Conservation (phyloP, 2,888 invertebrate genomes). For the Amiota minor region DNA sequence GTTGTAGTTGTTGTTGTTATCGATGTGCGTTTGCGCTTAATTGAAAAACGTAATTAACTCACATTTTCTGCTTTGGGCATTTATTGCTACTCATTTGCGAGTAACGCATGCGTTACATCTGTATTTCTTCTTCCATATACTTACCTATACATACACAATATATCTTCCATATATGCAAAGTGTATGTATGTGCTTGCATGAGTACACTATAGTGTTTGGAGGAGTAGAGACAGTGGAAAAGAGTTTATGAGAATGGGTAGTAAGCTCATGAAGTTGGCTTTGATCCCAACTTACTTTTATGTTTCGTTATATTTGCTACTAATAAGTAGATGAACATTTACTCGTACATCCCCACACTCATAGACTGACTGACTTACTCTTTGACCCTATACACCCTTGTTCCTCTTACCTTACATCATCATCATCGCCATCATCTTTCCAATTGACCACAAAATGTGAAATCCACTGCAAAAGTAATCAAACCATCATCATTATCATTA, state of each 20-base stretch:
- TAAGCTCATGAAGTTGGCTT: neutral
- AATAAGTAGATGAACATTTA: too few relatives aligned
- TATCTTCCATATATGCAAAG: neutral
- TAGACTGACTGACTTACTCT: neutral
- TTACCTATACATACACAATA: neutral
- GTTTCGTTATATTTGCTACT: neutral
- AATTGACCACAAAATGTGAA: slow-evolving; percentile 18
- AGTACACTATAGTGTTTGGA: neutral
- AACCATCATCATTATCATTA: neutral
- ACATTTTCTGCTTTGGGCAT: slow-evolving; percentile 65
- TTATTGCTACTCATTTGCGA: slow-evolving; percentile 64
- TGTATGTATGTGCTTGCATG: neutral
- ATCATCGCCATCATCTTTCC: neutral
- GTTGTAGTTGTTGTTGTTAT: too few relatives aligned
- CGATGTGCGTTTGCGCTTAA: slow-evolving; percentile 48
- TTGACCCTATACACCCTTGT: neutral
- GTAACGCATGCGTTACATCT: slow-evolving; percentile 1
- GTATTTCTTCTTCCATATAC: neutral
- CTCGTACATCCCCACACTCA: too few relatives aligned
- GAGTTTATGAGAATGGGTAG: too few relatives aligned
- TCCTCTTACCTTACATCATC: neutral
- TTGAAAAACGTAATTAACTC: slow-evolving; percentile 66
- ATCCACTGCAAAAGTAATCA: slow-evolving; percentile 19
- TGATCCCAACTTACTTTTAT: neutral
- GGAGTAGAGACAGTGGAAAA: neutral